Base-by-base conservation (phyloP, 2,888 invertebrate genomes). In the Choreutis nemorana region DNA sequence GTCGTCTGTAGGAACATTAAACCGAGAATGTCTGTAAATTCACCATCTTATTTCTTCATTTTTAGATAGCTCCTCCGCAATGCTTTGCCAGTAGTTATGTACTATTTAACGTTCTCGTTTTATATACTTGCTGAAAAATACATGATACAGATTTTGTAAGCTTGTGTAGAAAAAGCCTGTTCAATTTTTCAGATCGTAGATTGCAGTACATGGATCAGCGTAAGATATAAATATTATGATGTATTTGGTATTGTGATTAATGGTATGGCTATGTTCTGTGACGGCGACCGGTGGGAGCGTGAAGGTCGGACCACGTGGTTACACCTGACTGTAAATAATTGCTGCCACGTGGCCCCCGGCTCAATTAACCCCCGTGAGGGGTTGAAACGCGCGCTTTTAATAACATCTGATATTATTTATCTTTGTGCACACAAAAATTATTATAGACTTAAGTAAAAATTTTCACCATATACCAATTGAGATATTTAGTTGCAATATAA, bases 321-420 rank as follows among this genome's bases (percentile, higher is more conserved):
- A n/a, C 36, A 59, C 56, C 57, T 63, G 55, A 45, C 61, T 57
- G 77, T 78, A 77, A 78, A 77, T 78, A 77, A 77, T 78, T 77
- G 71, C 37, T 63, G 37, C 61, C 77, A 78, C 77, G 77, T 77
- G 77, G 64, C 46, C 39, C 41, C 42, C 44, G 45, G 55, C 55
- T 55, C 71, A 73, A 73, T 72, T 72, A 75, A 60, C 60, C 55
- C 54, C 51, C 50, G 42, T 43, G 48, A 42, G 54, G 59, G 61
- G 60, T 49, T 44, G 55, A 39, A 50, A 45, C 60, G 59, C 58
- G 50, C 58, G 57, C 59, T 56, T 51, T 51, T 57, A 44, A 52
- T 58, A 47, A 58, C 56, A n/a, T n/a, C n/a, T n/a, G n/a, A n/a
- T n/a, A n/a, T n/a, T n/a, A n/a, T n/a, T n/a, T n/a, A n/a, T n/a